Evolutionary conservation across 1,140 invertebrate species (phyloP), one percentile per base, ranked within the genome.

Genomic region (Diploscapter pachys): DNA sequence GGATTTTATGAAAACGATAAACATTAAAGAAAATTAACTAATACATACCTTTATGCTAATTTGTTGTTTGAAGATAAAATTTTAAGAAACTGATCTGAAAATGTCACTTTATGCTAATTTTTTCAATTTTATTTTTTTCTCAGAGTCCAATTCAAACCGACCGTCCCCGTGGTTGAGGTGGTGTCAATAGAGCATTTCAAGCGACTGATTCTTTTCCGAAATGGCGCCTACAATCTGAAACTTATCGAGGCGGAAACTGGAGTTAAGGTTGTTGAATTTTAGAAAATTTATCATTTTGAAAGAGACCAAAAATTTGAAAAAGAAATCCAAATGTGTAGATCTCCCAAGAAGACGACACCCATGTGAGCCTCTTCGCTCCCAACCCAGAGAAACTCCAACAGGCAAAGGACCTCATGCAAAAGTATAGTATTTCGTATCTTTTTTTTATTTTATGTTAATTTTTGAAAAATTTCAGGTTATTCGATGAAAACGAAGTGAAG

Each of bases 291-390:
- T n/a, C 4, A 61, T 49, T 74, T n/a, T 61, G 11, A 67, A 11
- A 54, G 57, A 4, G 50, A 49, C 31, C 52, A 11, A 49, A 53
- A 57, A 59, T 72, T 59, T 5, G 0, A 3, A 59, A 49, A 73
- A 31, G 31, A 31, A 31, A 31, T 31, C 0, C 0, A 62, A n/a
- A 50, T 4, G 53, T 73, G 13, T 86, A 92, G 87, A 87, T 95
- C 48, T 90, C 90, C 49, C 86, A 90, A 62, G 85, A 91, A 74
- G 93, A 95, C 80, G 92, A 96, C 64, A 89, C 83, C 2, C 89
- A 84, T 6, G 95, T 91, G 84, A 89, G 89, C n/a, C 85, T 98
- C 57, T 98, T 98, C 89, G 95, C 96, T 3, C 95, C 95, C 0
- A 96, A 94, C 73, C 88, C 91, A 83, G 83, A 89, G 8, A 93